Evolutionary conservation across 2,797 vertebrate genomes (phyloP), one percentile per base, ranked within the genome.

Genomic region (Trematomus bernacchii): DNA sequence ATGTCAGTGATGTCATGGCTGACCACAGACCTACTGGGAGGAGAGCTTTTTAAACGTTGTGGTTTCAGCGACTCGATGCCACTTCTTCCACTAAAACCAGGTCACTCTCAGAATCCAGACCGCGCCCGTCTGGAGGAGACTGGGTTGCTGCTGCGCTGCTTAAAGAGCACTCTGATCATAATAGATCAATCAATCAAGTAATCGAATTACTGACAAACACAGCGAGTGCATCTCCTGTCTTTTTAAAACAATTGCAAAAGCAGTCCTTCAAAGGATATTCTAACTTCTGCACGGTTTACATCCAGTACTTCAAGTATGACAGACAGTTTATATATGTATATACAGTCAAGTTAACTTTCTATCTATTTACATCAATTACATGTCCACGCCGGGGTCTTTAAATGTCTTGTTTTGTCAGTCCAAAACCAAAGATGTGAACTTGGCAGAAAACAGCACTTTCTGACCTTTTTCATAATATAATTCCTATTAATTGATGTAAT

Each of bases 111-210:
- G 60, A 42, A 46, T 6, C 54, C 46, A 10, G 18, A 50, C 90
- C 86, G 58, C 88, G 87, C 88, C 88, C 82, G 87, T 92, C 85
- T 91, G 77, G 48, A 71, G 23, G 53, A 46, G 46, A 40, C 42
- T 50, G 33, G 30, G 13, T 10, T 6, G 27, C 61, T 48, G 48
- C 14, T 13, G 30, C 30, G 23, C 53, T 23, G 58, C 43, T 7
- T 11, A 11, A 7, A 48, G 4, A 16, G 11, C 21, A 18, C 0
- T 4, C 67, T 68, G 15, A 61, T 52, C 10, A 64, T 55, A 11
- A 68, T 10, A 10, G 10, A 61, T 77, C 10, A 46, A 58, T 71
- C 4, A 37, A 60, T 68, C 2, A 46, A 60, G 50, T 40, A 3
- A 58, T 52, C 11, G 9, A n/a, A 10, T 53, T 15, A 5, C 18